A percentile compares a stretch with the other conserved stretches of the same genome.
These are phyloP conservation scores for Varecia variegata DNA, from an alignment of 2,797 vertebrate species.

Conservation along the genomic window DNA sequence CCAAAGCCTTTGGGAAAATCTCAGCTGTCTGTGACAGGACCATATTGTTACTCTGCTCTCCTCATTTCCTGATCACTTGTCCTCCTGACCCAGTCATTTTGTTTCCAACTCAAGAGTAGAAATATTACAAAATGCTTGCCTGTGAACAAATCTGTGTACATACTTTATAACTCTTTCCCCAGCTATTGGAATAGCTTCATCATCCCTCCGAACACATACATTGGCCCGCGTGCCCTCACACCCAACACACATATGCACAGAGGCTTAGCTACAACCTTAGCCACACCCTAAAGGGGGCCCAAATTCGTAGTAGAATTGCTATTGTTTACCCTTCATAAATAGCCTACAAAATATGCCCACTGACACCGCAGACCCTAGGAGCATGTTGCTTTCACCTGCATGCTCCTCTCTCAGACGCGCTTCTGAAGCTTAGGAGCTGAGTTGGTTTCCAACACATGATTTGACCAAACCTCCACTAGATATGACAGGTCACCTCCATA, in stretches of 20 bases:
- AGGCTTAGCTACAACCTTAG: background rate
- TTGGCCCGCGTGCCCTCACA: background rate
- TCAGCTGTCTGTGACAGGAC: background rate
- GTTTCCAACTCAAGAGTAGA: background rate
- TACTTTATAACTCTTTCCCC: background rate
- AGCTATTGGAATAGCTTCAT: background rate
- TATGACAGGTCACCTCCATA: background rate
- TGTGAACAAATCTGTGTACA: background rate
- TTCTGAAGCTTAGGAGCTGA: background rate
- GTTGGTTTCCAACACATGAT: background rate
- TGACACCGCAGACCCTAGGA: background rate
- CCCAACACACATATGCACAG: background rate
- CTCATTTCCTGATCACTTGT: background rate
- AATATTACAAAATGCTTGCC: background rate
- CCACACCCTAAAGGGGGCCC: background rate
- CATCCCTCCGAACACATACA: background rate
- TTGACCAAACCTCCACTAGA: background rate
- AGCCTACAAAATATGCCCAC: background rate
- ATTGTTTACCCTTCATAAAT: background rate
- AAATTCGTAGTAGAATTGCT: background rate
- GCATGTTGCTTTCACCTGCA: background rate
- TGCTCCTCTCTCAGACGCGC: background rate
- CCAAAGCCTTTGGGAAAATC: background rate
- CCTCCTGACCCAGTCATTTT: background rate
- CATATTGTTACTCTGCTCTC: background rate